A percentile compares a stretch with the other conserved stretches of the same genome.
Evolutionary conservation across 2,888 invertebrate species (phyloP).

Genomic region (Eledona agricola): DNA sequence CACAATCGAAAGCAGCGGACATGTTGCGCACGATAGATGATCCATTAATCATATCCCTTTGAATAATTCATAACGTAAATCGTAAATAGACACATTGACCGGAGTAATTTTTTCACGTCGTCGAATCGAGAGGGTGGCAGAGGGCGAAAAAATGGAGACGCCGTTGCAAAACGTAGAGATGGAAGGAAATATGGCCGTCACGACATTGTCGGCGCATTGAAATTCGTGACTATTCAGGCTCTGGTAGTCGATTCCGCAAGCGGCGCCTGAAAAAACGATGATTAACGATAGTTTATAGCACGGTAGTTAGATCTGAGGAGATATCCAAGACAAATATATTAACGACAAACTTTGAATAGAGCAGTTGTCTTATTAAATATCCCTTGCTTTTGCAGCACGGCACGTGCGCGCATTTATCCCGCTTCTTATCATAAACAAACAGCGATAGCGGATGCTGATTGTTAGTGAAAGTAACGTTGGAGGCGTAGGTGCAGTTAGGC

Average conservation of each 20-base stretch:
- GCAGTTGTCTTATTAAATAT: slow-evolving; percentile 53
- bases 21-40: slow-evolving; percentile 1
- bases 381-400: slow-evolving; percentile 23
- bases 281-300: slow-evolving; percentile 54
- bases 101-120: slow-evolving; percentile 5
- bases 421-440: slow-evolving; percentile 30
- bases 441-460: slow-evolving; percentile 36
- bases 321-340: slow-evolving; percentile 55
- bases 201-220: slow-evolving; percentile 49
- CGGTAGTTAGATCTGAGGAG: slow-evolving; percentile 57
- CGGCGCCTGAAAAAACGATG: slow-evolving; percentile 43
- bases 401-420: slow-evolving; percentile 32
- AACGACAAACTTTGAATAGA: slow-evolving; percentile 58
- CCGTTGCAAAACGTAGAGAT: slow-evolving; percentile 15
- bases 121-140: slow-evolving; percentile 1
- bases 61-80: slow-evolving; percentile 31
- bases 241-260: slow-evolving; percentile 53
- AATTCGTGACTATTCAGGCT: slow-evolving; percentile 54
- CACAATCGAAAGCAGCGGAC: slow-evolving; percentile 5
- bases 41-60: slow-evolving; percentile 24
- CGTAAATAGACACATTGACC: slow-evolving; percentile 10
- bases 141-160: background rate
- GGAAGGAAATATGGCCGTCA: slow-evolving; percentile 40
- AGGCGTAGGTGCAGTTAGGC: slow-evolving; percentile 43
- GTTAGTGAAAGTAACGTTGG: slow-evolving; percentile 39